Evolutionary conservation across 2,888 invertebrate genomes (phyloP).

Genomic region (Drosophila melanosoma): DNA sequence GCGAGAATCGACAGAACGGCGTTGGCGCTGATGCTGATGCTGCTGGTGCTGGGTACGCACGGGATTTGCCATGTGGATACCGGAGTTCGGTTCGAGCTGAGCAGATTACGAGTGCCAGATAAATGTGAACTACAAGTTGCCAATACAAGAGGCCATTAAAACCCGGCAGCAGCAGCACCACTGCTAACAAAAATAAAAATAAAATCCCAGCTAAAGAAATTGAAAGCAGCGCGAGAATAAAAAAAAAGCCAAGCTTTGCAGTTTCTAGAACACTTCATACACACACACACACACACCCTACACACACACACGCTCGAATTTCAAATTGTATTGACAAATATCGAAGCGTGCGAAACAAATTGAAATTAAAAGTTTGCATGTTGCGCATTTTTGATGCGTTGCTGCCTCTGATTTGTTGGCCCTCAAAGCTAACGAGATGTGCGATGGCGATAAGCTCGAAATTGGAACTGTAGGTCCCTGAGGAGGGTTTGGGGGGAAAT

Average conservation of each 20-base stretch:
- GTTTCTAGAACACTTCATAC: constrained; percentile 47
- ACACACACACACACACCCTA: background rate
- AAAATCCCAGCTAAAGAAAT: constrained; percentile 52
- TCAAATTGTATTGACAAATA: constrained; percentile 73
- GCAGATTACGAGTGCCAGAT: constrained; percentile 82
- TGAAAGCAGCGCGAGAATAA: constrained; percentile 64
- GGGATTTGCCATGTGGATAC: constrained; percentile 56
- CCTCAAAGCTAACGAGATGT: constrained; percentile 48
- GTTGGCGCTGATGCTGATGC: constrained; percentile 52
- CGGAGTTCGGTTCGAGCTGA: constrained; percentile 36
- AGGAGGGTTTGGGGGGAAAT: background rate
- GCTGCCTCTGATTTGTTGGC: constrained; percentile 56
- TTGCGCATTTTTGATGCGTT: constrained; percentile 67
- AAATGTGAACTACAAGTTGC: constrained; percentile 82
- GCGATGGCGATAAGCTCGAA: constrained; percentile 39
- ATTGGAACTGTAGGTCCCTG: constrained; percentile 31
- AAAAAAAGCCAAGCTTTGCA: constrained; percentile 44
- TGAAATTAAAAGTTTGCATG: constrained; percentile 79
- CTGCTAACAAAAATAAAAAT: constrained; percentile 42
- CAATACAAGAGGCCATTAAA: constrained; percentile 81
- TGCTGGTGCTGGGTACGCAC: constrained; percentile 59
- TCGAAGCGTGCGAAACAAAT: constrained; percentile 76
- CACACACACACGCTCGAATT: constrained; percentile 29
- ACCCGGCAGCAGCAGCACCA: constrained; percentile 70
- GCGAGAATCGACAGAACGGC: constrained; percentile 42